A percentile compares a stretch with the other conserved stretches of the same genome.
phyloP scores from a whole-genome alignment of 1,140 invertebrate genomes.

The Epicauta chinensis region DNA sequence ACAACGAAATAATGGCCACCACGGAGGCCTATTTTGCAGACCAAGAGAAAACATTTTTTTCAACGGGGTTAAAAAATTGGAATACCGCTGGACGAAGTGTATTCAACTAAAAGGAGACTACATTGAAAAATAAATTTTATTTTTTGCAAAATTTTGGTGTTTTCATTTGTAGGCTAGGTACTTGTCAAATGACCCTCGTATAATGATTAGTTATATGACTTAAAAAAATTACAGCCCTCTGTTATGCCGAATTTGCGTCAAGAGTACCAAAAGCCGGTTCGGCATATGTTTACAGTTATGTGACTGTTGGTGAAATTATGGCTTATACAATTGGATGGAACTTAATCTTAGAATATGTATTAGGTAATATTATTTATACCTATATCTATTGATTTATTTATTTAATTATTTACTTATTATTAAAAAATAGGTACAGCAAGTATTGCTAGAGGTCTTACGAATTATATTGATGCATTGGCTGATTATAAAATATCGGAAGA shows the following conservation, averaged over 20 bases:
- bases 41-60: too few species aligned
- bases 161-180: too few species aligned
- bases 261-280: conserved; percentile 81
- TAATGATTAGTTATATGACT: too few species aligned
- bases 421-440: conserved; percentile 79
- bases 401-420: conserved; percentile 20
- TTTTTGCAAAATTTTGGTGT: too few species aligned
- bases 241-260: conserved; percentile 83
- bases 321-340: conserved; percentile 84
- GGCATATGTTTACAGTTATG: conserved; percentile 84
- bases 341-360: conserved; percentile 83
- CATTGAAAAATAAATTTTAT: too few species aligned
- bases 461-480: conserved; percentile 80
- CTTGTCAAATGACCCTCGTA: too few species aligned
- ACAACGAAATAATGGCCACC: too few species aligned
- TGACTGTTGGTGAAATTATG: conserved; percentile 76
- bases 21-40: too few species aligned
- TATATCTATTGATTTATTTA: too few species aligned
- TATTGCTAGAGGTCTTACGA: conserved; percentile 85
- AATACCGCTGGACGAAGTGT: too few species aligned
- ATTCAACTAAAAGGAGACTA: too few species aligned
- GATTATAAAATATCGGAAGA: conserved; percentile 64
- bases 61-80: too few species aligned
- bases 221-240: conserved; percentile 57
- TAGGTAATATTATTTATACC: conserved; percentile 56